These are phyloP conservation scores for Clarias magur DNA, from an alignment of 2,113 vertebrate species.

Conservation along the genomic window DNA sequence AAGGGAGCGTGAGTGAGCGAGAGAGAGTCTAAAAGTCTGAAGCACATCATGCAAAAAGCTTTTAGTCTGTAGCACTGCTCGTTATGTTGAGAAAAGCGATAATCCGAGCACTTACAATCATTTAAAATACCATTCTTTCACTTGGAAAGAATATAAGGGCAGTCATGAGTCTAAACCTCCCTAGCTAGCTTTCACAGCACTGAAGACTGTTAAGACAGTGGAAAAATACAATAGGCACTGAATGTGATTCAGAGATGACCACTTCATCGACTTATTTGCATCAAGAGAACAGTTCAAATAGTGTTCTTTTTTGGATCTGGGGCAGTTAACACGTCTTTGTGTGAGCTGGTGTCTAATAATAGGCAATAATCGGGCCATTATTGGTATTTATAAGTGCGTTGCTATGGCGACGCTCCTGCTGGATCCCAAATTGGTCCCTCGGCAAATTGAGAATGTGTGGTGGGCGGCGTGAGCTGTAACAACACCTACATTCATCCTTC, in stretches of 20 bases:
- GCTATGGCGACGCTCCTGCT: constrained; percentile 60
- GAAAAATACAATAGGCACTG: constrained; percentile 34
- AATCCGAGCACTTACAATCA: constrained; percentile 47
- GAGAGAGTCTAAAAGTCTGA: constrained; percentile 34
- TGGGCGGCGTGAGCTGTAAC: constrained; percentile 55
- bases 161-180: constrained; percentile 31
- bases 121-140: constrained; percentile 45
- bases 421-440: constrained; percentile 54
- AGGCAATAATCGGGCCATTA: constrained; percentile 62
- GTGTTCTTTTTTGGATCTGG: constrained; percentile 48
- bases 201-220: constrained; percentile 13
- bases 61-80: constrained; percentile 37
- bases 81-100: constrained; percentile 42
- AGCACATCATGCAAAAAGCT: constrained; percentile 41
- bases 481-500: constrained; percentile 58
- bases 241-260: constrained; percentile 34
- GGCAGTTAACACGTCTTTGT: constrained; percentile 52
- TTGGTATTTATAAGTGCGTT: constrained; percentile 63
- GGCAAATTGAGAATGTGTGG: constrained; percentile 48
- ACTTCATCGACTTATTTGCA: constrained; percentile 49
- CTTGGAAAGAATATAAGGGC: constrained; percentile 38
- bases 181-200: constrained; percentile 21
- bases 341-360: constrained; percentile 60
- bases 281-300: constrained; percentile 45
- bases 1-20: background rate